Conservation (phyloP, 1,140 invertebrate species). For the Calephelis virginiensis region DNA sequence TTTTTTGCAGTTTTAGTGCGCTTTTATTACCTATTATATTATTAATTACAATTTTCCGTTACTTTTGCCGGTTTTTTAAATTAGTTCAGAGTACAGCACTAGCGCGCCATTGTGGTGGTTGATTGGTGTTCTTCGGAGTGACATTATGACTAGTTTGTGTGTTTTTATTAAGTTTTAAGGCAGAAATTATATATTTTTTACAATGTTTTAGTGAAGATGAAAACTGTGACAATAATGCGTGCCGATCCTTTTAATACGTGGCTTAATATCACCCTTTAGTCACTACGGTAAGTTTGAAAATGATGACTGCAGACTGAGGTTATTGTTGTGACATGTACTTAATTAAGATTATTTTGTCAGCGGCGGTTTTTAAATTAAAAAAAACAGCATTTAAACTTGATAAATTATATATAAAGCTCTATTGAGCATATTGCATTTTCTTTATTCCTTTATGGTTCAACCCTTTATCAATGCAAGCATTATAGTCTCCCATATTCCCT, state of each 20-base stretch:
- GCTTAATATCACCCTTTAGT: slow-evolving; percentile 64
- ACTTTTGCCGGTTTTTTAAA: slow-evolving; percentile 32
- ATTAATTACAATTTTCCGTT: no score
- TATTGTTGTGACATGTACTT: slow-evolving; percentile 75
- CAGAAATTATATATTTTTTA: slow-evolving; percentile 73
- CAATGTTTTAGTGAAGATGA: slow-evolving; percentile 61
- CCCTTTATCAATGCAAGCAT: slow-evolving; percentile 27
- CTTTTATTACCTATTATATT: no score
- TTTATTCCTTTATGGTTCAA: neutral
- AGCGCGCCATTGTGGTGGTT: slow-evolving; percentile 70
- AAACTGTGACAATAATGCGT: slow-evolving; percentile 74
- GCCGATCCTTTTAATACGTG: slow-evolving; percentile 71
- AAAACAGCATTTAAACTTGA: no score
- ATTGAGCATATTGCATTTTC: neutral
- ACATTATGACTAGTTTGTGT: slow-evolving; percentile 61
- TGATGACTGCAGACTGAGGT: slow-evolving; percentile 69
- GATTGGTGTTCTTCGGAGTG: slow-evolving; percentile 60
- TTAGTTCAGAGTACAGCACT: slow-evolving; percentile 45
- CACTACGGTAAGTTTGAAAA: slow-evolving; percentile 71
- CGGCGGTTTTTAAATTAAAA: slow-evolving; percentile 39
- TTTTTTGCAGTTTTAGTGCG: no score
- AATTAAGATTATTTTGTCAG: slow-evolving; percentile 60
- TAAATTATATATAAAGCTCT: neutral
- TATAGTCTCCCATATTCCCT: slow-evolving; percentile 33
- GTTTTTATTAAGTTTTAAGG: slow-evolving; percentile 62